Evolutionary conservation across 2,888 invertebrate genomes (phyloP).

Genomic region (Crocallis elinguaria): DNA sequence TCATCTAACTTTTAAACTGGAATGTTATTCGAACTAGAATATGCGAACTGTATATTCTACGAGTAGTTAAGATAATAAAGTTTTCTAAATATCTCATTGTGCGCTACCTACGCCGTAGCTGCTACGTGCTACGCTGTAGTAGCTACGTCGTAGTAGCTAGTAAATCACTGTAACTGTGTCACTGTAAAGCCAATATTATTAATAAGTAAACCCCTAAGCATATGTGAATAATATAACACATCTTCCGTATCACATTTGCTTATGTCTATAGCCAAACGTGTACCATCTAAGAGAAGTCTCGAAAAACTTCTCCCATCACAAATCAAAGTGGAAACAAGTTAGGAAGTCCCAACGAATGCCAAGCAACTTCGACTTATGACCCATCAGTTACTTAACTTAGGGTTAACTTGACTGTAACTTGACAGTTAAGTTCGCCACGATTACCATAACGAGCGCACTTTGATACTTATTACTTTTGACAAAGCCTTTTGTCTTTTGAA

Average conservation of each 20-base stretch:
- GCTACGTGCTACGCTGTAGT: not conserved
- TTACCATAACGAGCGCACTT: conserved; percentile 57
- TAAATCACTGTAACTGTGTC: not conserved
- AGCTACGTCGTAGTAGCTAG: not conserved
- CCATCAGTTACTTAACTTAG: conserved; percentile 31
- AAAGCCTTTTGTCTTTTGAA: conserved; percentile 31
- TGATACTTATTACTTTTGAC: conserved; percentile 33
- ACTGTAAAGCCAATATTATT: too few species aligned
- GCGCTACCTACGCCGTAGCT: not conserved
- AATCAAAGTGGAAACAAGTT: conserved; percentile 44
- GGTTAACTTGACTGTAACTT: conserved; percentile 43
- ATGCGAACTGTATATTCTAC: too few species aligned
- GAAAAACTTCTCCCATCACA: conserved; percentile 25
- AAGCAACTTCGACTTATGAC: conserved; percentile 39
- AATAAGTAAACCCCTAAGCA: too few species aligned
- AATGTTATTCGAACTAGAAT: too few species aligned
- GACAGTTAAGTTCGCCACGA: conserved; percentile 50
- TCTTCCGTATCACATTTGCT: too few species aligned
- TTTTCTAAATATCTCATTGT: not conserved
- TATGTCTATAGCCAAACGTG: not conserved
- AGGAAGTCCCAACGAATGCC: conserved; percentile 21
- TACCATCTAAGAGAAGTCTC: conserved; percentile 1
- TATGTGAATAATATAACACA: too few species aligned
- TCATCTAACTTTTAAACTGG: too few species aligned
- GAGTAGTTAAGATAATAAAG: too few species aligned